Evolutionary conservation across 2,797 vertebrate genomes (phyloP), one percentile per base, ranked within the genome.

Genomic region (Sciaenops ocellatus): DNA sequence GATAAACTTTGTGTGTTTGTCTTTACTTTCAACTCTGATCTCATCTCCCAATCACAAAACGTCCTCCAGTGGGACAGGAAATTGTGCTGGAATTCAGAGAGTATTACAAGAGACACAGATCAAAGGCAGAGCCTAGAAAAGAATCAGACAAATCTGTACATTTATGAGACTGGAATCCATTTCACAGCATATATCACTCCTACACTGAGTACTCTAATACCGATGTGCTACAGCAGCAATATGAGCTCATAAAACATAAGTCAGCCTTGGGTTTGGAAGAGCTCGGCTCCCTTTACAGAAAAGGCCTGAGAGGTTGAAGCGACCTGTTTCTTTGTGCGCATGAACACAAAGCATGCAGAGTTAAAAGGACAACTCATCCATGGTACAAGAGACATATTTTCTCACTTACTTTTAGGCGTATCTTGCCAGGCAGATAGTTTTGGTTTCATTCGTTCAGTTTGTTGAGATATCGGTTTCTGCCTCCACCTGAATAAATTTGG

Each of bases 11-110:
- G 59, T 69, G 76, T 60, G 71, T 76, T 61, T 85, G 73, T 63
- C 28, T 74, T 24, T 56, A 69, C 12, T 55, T 87, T 76, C 80
- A 67, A 78, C 79, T 77, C 81, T 76, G 83, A 88, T 87, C 89
- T 80, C 82, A 90, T 90, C 82, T 82, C 74, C 69, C 83, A 85
- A 85, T 92, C 88, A 84, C 75, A 85, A 77, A 85, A 69, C 26
- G 41, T 83, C 73, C 73, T 73, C 72, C 87, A 86, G 78, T 57
- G 84, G 84, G 77, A 90, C 92, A 93, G 95, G 93, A 95, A 94
- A 94, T 95, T 95, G 89, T 84, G 50, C 42, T 75, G 78, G 79
- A 92, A 89, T 91, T 86, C 71, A 22, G 73, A 85, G 83, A 92
- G 90, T 90, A 92, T 91, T 89, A 83, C 82, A 55, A 20, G 30